Conservation (phyloP, 2,888 invertebrate genomes). For the Paralinhomoeus sp. region DNA sequence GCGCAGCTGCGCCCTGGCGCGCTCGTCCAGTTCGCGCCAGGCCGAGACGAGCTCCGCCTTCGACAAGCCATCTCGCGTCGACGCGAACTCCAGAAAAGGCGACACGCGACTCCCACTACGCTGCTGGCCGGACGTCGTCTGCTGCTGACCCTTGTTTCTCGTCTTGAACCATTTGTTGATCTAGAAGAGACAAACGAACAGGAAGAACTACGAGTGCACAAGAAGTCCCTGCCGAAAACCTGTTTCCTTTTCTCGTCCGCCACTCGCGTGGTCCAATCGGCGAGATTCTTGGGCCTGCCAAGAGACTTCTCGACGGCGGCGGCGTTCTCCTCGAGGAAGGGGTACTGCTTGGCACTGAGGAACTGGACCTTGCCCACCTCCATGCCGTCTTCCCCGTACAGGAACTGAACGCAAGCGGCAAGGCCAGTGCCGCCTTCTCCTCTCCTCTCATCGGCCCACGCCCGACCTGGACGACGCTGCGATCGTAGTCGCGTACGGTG, state of each 20-base stretch:
- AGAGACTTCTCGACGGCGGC: not conserved
- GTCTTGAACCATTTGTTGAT: no score
- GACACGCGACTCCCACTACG: no score
- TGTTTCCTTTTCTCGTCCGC: no score
- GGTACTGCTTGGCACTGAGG: constrained; percentile 47
- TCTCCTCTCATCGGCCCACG: no score
- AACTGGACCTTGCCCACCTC: constrained; percentile 70
- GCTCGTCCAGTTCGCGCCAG: constrained; percentile 13
- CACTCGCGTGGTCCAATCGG: no score
- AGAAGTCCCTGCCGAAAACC: no score
- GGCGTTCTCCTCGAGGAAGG: constrained; percentile 57
- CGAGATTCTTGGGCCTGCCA: constrained; percentile 36
- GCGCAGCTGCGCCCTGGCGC: constrained; percentile 9
- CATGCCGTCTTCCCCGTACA: constrained; percentile 63
- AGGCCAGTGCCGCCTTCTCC: no score
- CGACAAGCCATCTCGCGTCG: constrained; percentile 1
- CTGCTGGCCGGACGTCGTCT: no score
- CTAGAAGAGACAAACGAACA: no score
- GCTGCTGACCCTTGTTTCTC: no score
- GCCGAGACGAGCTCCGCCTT: constrained; percentile 8
- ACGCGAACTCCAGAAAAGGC: constrained; percentile 12
- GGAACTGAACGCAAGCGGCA: constrained; percentile 38
- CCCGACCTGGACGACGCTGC: constrained; percentile 68
- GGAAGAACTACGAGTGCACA: no score
- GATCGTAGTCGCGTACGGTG: constrained; percentile 83